Evolutionary conservation across 1,140 invertebrate species (phyloP).

Genomic region (Eumaeus atala): DNA sequence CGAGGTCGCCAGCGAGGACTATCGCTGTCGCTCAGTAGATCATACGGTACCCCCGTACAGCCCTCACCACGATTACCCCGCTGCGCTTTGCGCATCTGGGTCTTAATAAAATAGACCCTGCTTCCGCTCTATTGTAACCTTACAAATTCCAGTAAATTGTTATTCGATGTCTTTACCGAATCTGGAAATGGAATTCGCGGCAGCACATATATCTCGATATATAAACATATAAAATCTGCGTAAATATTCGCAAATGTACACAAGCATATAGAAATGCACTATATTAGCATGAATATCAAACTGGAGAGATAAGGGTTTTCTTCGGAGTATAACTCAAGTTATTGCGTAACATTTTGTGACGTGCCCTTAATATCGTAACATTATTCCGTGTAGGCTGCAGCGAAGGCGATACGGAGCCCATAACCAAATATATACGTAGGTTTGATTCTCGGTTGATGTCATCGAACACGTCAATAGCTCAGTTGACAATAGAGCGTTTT

Average conservation of each 20-base stretch:
- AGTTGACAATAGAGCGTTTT: conserved; percentile 12
- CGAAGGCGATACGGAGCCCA: conserved; percentile 28
- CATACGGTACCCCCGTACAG: too few relatives aligned
- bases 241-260: not conserved
- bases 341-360: conserved; percentile 3
- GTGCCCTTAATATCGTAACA: conserved; percentile 11
- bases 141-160: too few relatives aligned
- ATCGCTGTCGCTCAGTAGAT: too few relatives aligned
- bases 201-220: too few relatives aligned
- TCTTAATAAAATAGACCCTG: too few relatives aligned
- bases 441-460: conserved; percentile 36
- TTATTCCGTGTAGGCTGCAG: conserved; percentile 25
- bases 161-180: too few relatives aligned
- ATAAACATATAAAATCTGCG: too few relatives aligned
- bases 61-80: too few relatives aligned
- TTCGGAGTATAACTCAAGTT: conserved; percentile 13
- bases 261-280: not conserved
- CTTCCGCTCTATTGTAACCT: too few relatives aligned
- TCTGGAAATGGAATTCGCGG: too few relatives aligned
- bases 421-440: conserved; percentile 35
- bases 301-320: conserved; percentile 11
- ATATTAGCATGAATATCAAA: conserved; percentile 6
- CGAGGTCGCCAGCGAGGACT: too few relatives aligned
- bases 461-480: conserved; percentile 19
- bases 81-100: too few relatives aligned